These are phyloP conservation scores for Carpatolechia fugitivella DNA, from an alignment of 2,888 invertebrate species.

Conservation along the genomic window DNA sequence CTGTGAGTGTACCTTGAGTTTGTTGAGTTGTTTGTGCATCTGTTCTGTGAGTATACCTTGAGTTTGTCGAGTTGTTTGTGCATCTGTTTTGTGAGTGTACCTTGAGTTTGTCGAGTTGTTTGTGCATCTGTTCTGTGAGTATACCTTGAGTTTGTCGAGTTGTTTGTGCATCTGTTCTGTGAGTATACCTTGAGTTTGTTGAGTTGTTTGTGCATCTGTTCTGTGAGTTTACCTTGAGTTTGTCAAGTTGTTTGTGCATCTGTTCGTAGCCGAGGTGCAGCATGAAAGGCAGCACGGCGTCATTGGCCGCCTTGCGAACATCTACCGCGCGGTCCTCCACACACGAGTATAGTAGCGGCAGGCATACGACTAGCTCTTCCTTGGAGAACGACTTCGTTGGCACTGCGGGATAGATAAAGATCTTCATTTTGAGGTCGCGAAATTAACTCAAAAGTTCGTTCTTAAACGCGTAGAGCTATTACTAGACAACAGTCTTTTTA, in stretches of 20 bases:
- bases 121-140: constrained; percentile 84
- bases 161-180: too few species aligned
- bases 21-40: too few species aligned
- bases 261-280: constrained; percentile 91
- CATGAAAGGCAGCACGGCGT: constrained; percentile 95
- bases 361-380: constrained; percentile 88
- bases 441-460: too few species aligned
- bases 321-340: constrained; percentile 95
- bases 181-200: too few species aligned
- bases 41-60: neutral
- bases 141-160: too few species aligned
- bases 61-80: constrained; percentile 1
- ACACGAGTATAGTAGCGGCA: constrained; percentile 88
- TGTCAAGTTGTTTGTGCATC: constrained; percentile 87
- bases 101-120: constrained; percentile 88
- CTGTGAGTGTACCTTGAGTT: too few species aligned
- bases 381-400: constrained; percentile 86
- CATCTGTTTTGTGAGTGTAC: constrained; percentile 54
- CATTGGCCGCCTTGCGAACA: constrained; percentile 93
- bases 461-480: too few species aligned
- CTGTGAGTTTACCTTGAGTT: constrained; percentile 82
- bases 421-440: too few species aligned
- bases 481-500: too few species aligned
- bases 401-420: too few species aligned
- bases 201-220: neutral